Evolutionary conservation across 2,797 vertebrate genomes (phyloP), one percentile per base, ranked within the genome.

Genomic region (Siniperca obscura): DNA sequence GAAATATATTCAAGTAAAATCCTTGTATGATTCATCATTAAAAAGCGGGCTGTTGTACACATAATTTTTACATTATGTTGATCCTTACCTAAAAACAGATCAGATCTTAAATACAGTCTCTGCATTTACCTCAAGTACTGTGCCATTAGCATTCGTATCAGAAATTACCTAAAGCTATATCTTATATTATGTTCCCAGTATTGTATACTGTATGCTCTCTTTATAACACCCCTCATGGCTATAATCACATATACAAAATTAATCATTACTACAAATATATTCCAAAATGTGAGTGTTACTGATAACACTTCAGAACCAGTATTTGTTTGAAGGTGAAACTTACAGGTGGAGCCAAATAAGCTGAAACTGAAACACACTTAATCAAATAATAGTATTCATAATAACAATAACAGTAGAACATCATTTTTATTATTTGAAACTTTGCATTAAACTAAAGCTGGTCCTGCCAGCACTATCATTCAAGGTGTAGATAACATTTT

Each of bases 41-140:
- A 36, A 74, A 12, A 42, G 2, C 21, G 48, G 4, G 4, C 3
- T 44, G 13, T 62, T 17, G 8, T 30, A 40, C 4, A 50, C 38
- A 27, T 46, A 17, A 1, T 61, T 40, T 30, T 46, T 34, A 48
- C 10, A 56, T 21, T 30, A 36, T 46, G 8, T 22, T 57, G 16
- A 16, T 68, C 25, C 14, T 53, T 27, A 81, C 30, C 59, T 60
- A n/a, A 59, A 5, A 70, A 25, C 34, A 75, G 38, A 81, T 64
- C 52, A 59, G 9, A 60, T 75, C 7, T 53, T 44, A 27, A 40
- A 56, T 53, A 34, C 25, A 65, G 12, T 30, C 65, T 30, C 65
- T 56, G 17, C 19, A 27, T 60, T 78, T 30, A 46, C 21, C 27
- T 71, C 21, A 50, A 74, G 12, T 34, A 36, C 42, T 46, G 60